Evolutionary conservation across 2,113 vertebrate species (phyloP).

Genomic region (Bubo bubo): DNA sequence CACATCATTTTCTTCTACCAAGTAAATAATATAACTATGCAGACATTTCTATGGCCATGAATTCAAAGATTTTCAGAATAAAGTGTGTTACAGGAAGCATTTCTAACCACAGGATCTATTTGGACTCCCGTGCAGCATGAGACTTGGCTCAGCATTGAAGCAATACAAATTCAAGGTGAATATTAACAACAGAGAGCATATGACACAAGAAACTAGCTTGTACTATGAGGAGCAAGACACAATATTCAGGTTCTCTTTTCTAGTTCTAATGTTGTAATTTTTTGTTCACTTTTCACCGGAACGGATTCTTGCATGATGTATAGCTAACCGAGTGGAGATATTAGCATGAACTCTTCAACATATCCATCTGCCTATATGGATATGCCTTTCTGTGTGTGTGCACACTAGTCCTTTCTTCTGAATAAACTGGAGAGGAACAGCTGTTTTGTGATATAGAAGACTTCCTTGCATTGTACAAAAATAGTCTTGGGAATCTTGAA

Average conservation of each 20-base stretch:
- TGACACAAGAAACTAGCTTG: not conserved
- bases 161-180: not conserved
- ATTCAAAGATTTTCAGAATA: not conserved
- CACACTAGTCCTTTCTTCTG: not conserved
- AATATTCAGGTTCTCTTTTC: not conserved
- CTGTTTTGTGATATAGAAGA: not conserved
- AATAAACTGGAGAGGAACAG: not conserved
- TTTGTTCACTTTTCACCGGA: not conserved
- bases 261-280: not conserved
- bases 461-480: rapidly evolving
- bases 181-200: not conserved
- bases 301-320: not conserved
- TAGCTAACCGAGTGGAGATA: not conserved
- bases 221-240: not conserved
- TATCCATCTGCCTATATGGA: rapidly evolving
- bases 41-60: not conserved
- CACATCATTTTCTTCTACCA: not conserved
- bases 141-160: not conserved
- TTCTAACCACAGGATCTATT: not conserved
- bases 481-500: not conserved
- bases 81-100: not conserved
- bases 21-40: not conserved
- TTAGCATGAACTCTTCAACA: not conserved
- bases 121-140: not conserved
- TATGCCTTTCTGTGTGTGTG: rapidly evolving